Evolutionary conservation across 2,113 vertebrate species (phyloP).

Genomic region (Grammomys dolichurus): DNA sequence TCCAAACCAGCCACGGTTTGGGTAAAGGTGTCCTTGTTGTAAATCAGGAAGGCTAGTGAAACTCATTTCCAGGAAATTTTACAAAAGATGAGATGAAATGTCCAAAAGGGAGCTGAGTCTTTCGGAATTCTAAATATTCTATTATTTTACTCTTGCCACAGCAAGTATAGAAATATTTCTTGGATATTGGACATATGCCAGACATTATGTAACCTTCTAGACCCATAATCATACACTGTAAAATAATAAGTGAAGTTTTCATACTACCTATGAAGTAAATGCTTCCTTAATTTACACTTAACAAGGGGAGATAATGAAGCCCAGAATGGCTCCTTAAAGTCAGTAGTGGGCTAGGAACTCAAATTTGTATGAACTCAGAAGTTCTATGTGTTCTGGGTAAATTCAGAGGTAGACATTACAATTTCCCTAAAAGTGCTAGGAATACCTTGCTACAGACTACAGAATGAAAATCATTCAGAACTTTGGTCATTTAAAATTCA

Average conservation of each 20-base stretch:
- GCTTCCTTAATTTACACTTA: constrained; percentile 12
- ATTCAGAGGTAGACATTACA: not conserved
- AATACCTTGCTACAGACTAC: not conserved
- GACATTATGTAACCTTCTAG: not conserved
- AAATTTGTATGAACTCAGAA: not conserved
- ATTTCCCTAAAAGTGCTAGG: not conserved
- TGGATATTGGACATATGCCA: not conserved
- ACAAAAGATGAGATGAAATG: not conserved
- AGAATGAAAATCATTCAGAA: constrained; percentile 22
- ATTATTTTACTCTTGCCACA: not conserved
- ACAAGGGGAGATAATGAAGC: not conserved
- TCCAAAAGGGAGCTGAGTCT: not conserved
- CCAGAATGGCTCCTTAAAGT: not conserved
- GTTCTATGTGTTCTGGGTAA: not conserved
- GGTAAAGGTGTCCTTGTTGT: not conserved
- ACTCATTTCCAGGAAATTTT: not conserved
- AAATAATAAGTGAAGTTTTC: not conserved
- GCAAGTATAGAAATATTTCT: constrained; percentile 1
- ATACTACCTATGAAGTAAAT: not conserved
- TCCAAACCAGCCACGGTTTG: constrained; percentile 10
- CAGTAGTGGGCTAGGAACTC: not conserved
- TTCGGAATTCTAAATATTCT: not conserved
- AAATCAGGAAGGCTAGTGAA: not conserved
- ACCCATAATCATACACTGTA: not conserved
- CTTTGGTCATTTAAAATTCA: not conserved